Evolutionary conservation across 2,797 vertebrate genomes (phyloP), one percentile per base, ranked within the genome.

Genomic region (Poeciliopsis infans): DNA sequence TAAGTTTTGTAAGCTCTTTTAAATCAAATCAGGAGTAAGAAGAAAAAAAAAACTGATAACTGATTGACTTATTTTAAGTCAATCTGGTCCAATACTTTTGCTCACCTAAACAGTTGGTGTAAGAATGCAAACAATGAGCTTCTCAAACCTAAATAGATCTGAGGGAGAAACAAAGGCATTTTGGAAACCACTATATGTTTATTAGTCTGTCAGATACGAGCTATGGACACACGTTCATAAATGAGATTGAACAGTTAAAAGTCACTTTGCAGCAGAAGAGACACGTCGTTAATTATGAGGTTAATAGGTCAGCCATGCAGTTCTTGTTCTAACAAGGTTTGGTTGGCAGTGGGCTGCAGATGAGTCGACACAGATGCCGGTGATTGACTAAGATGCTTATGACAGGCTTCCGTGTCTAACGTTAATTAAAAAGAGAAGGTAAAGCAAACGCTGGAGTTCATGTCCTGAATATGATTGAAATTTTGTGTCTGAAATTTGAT

Each of bases 371-470:
- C 28, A 28, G 86, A 84, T 85, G 51, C 82, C 82, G 84, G 76
- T 87, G 85, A 92, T 69, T 79, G 88, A 84, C 74, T 81, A 55
- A 82, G 78, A 57, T 33, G 75, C 78, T 79, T 77, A 71, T 31
- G 79, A 73, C 61, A 77, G 69, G 74, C 57, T 75, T 23, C 61
- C 72, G 51, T 76, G 33, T 59, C 77, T 86, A 78, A 83, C 69
- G 18, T 64, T 82, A 75, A 88, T 89, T 83, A 71, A 80, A 79
- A 84, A 80, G 74, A n/a, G 36, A 87, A 55, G 87, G 86, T 70
- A 87, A 64, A 87, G 86, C 70, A 87, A 88, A 88, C 66, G 72
- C 77, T 86, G 80, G 81, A 89, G 69, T 66, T 74, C 55, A 12
- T 81, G 55, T 76, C 80, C 81, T 85, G 87, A 55, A 68, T 66